Percentiles rank a stretch among this genome's conserved stretches.
Conservation (phyloP, 2,888 invertebrate species). For the Pristionchus japonicus region DNA sequence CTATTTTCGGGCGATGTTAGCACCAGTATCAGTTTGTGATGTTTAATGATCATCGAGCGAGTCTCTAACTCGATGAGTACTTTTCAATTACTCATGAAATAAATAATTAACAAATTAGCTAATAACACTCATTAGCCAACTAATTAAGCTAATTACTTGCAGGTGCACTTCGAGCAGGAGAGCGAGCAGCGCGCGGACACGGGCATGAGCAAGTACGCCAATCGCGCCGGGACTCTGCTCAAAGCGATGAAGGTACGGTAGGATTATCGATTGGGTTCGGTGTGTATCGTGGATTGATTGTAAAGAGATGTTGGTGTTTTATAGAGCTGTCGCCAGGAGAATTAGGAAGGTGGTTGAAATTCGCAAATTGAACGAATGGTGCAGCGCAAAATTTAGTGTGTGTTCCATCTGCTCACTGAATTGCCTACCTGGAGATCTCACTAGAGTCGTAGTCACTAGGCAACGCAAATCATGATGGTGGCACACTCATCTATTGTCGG, state of each 20-base stretch:
- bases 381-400: too few species aligned
- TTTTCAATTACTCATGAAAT: neutral
- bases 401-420: too few species aligned
- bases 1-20: too few species aligned
- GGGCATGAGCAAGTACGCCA: slow-evolving; percentile 45
- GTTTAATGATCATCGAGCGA: too few species aligned
- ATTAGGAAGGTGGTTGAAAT: too few species aligned
- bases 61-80: too few species aligned
- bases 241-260: slow-evolving; percentile 46
- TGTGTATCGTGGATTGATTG: too few species aligned
- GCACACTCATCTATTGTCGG: neutral
- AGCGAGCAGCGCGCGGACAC: neutral
- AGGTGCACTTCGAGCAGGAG: slow-evolving; percentile 43
- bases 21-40: too few species aligned
- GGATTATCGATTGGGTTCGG: neutral
- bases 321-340: too few species aligned
- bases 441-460: neutral
- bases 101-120: neutral
- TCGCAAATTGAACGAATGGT: too few species aligned
- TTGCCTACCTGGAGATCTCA: too few species aligned
- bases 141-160: neutral
- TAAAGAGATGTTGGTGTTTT: too few species aligned
- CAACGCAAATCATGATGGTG: neutral
- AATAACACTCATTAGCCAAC: neutral
- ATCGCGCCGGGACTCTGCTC: slow-evolving; percentile 35